Percentiles rank a stretch among this genome's conserved stretches.
phyloP scores from a whole-genome alignment of 2,888 invertebrate species.

The Elegia similella region DNA sequence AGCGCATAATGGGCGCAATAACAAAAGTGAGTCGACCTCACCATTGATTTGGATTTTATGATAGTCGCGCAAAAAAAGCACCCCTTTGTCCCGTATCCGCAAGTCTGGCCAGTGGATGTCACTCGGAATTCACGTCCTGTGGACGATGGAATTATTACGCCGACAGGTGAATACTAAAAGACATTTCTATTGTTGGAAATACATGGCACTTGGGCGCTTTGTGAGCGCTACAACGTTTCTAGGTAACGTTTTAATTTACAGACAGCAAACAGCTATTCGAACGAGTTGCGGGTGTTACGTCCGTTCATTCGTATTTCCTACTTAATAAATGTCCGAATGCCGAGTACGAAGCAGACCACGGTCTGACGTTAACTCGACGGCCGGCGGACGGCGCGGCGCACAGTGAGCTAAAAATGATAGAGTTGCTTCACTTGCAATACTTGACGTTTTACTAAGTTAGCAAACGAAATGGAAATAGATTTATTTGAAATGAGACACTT shows the following conservation, averaged over 20 bases:
- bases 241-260: constrained; percentile 18
- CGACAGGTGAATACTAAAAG: constrained; percentile 71
- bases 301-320: constrained; percentile 39
- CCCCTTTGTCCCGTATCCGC: constrained; percentile 67
- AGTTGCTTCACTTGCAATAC: constrained; percentile 35
- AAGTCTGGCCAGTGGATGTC: constrained; percentile 63
- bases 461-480: constrained; percentile 21
- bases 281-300: constrained; percentile 17
- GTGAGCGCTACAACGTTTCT: constrained; percentile 28
- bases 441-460: constrained; percentile 32
- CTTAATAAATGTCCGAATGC: constrained; percentile 48
- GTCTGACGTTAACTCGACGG: constrained; percentile 51
- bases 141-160: constrained; percentile 62
- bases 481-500: not conserved
- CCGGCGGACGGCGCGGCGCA: constrained; percentile 41
- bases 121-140: constrained; percentile 53
- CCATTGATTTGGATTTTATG: constrained; percentile 78
- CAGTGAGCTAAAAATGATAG: constrained; percentile 45
- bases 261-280: constrained; percentile 19
- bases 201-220: constrained; percentile 31
- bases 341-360: constrained; percentile 30
- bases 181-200: constrained; percentile 51
- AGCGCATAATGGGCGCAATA: constrained; percentile 70
- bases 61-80: constrained; percentile 63
- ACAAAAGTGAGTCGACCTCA: constrained; percentile 75